Conservation (phyloP, 2,888 invertebrate species). For the Tortrix viridana region DNA sequence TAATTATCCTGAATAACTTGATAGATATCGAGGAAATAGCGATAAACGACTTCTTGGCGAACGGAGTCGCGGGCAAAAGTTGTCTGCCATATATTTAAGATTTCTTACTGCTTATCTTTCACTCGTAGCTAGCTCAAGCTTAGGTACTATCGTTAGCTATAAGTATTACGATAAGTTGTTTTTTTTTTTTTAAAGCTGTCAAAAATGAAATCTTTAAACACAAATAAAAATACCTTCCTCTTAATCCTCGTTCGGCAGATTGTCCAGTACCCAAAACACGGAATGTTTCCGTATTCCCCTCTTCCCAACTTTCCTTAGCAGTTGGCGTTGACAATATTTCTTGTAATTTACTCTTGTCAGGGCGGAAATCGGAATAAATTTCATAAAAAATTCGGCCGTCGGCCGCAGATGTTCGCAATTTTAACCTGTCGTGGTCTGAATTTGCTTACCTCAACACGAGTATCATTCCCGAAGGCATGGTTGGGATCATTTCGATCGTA, state of each 20-base stretch:
- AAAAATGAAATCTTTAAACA: slow-evolving; percentile 10
- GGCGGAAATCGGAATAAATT: slow-evolving; percentile 76
- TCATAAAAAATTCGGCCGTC: slow-evolving; percentile 57
- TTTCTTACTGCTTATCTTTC: too few species aligned
- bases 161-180: too few species aligned
- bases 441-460: slow-evolving; percentile 23
- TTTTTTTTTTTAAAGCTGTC: too few species aligned
- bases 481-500: not conserved
- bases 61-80: too few species aligned
- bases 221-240: slow-evolving; percentile 7
- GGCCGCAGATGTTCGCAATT: slow-evolving; percentile 60
- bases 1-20: too few species aligned
- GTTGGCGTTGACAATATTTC: slow-evolving; percentile 72
- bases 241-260: slow-evolving; percentile 3
- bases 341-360: slow-evolving; percentile 75
- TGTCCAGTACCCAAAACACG: slow-evolving; percentile 19
- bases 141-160: too few species aligned
- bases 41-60: too few species aligned
- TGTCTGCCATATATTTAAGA: too few species aligned
- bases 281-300: slow-evolving; percentile 36
- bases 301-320: slow-evolving; percentile 52
- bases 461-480: slow-evolving; percentile 3
- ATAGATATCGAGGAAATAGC: too few species aligned
- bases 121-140: too few species aligned
- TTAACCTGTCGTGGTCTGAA: slow-evolving; percentile 27